A percentile compares a stretch with the other conserved stretches of the same genome.
Conservation (phyloP, 2,888 invertebrate genomes). For the Adelphocoris suturalis region DNA sequence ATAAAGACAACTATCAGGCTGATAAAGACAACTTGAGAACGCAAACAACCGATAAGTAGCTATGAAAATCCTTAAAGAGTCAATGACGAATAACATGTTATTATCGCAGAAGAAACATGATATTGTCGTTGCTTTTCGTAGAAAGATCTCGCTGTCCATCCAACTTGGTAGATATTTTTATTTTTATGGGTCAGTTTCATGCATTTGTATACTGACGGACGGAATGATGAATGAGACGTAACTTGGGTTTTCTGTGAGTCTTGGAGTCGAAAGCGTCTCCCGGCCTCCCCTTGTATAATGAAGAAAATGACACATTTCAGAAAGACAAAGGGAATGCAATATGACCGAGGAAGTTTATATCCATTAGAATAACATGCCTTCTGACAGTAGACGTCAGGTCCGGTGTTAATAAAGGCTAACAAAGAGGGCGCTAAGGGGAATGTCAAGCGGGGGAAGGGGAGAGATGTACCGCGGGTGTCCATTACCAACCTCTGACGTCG, state of each 20-base stretch:
- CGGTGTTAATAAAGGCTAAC: constrained; percentile 68
- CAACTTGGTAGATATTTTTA: too few species aligned
- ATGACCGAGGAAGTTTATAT: constrained; percentile 67
- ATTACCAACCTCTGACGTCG: constrained; percentile 66
- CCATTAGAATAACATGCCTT: constrained; percentile 68
- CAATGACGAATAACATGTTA: too few species aligned
- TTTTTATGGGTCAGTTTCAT: too few species aligned
- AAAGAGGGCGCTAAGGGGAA: constrained; percentile 60
- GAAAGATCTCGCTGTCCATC: too few species aligned
- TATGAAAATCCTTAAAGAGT: too few species aligned
- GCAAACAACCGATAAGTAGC: too few species aligned
- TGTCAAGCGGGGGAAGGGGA: constrained; percentile 29
- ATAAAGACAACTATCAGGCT: too few species aligned
- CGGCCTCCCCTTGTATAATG: constrained; percentile 47
- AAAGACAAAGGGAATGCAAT: constrained; percentile 65
- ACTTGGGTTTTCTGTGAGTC: background rate
- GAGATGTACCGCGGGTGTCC: constrained; percentile 66
- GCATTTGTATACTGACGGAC: background rate
- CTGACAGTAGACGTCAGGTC: constrained; percentile 67
- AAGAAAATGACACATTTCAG: constrained; percentile 60
- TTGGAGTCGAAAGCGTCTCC: constrained; percentile 17
- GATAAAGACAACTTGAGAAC: too few species aligned
- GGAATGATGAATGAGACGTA: background rate
- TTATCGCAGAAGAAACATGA: too few species aligned
- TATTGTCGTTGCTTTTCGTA: too few species aligned